These are phyloP conservation scores for Drosophila tani DNA, from an alignment of 1,140 invertebrate species.

Conservation along the genomic window DNA sequence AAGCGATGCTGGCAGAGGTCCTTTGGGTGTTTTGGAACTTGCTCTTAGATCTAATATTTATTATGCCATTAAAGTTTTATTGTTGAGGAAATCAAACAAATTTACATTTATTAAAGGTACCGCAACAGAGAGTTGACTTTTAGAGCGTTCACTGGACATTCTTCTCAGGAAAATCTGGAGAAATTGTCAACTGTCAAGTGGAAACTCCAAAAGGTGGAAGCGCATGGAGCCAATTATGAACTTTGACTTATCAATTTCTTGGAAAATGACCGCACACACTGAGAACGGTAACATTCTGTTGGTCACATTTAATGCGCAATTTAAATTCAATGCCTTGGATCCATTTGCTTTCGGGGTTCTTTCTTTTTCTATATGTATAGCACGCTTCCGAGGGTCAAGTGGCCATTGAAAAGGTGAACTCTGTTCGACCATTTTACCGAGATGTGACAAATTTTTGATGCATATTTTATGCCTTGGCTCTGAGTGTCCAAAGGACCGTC, in stretches of 20 bases:
- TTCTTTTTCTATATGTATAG: slow-evolving; percentile 6
- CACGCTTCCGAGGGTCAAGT: slow-evolving; percentile 71
- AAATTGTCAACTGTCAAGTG: slow-evolving; percentile 6
- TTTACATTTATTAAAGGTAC: slow-evolving; percentile 32
- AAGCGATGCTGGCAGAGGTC: no score
- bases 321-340: slow-evolving; percentile 76
- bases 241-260: slow-evolving; percentile 81
- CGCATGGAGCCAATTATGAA: slow-evolving; percentile 68
- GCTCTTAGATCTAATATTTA: no score
- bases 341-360: slow-evolving; percentile 22
- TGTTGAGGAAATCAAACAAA: no score
- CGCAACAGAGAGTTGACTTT: not conserved
- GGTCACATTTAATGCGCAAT: slow-evolving; percentile 75
- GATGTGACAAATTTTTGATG: slow-evolving; percentile 81
- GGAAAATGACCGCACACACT: slow-evolving; percentile 45
- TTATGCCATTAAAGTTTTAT: no score
- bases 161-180: not conserved
- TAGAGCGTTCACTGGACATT: not conserved
- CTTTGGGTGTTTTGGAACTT: not conserved
- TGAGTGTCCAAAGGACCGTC: slow-evolving; percentile 29
- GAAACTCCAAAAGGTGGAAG: slow-evolving; percentile 6
- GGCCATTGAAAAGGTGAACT: slow-evolving; percentile 76
- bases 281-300: slow-evolving; percentile 44
- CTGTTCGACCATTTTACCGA: slow-evolving; percentile 61
- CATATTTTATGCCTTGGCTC: slow-evolving; percentile 69